Evolutionary conservation across 2,113 vertebrate genomes (phyloP).

Genomic region (Poeciliopsis retropinna): DNA sequence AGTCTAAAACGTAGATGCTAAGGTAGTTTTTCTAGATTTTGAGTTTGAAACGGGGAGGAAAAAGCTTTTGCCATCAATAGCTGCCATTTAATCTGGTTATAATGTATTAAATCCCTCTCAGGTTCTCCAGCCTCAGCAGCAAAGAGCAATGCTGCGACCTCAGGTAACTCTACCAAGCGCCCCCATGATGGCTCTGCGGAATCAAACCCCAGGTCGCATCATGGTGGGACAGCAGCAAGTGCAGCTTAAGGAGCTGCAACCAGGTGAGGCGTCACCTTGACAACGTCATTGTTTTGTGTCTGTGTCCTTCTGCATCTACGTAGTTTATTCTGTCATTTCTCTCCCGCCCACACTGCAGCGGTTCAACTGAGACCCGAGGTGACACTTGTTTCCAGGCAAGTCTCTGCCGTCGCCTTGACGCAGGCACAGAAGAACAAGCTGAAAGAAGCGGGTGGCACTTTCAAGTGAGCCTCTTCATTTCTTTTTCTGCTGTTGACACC

Average conservation of each 20-base stretch:
- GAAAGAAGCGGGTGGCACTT: constrained; percentile 92
- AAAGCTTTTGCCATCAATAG: not conserved
- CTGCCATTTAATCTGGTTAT: not conserved
- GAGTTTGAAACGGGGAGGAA: no score
- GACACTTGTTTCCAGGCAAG: constrained; percentile 83
- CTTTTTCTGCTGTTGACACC: not conserved
- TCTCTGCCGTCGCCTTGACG: constrained; percentile 80
- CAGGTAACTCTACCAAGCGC: constrained; percentile 90
- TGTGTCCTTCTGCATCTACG: not conserved
- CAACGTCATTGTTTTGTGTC: not conserved
- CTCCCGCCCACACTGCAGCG: constrained; percentile 49
- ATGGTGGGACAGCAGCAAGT: constrained; percentile 89
- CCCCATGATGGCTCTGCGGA: constrained; percentile 89
- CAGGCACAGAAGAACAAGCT: constrained; percentile 89
- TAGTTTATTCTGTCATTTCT: not conserved
- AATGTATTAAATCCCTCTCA: constrained; percentile 17
- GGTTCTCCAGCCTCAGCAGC: constrained; percentile 90
- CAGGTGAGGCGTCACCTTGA: constrained; percentile 75
- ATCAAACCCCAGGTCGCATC: constrained; percentile 88
- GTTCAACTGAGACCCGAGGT: constrained; percentile 86
- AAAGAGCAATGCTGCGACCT: constrained; percentile 88
- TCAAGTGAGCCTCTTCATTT: constrained; percentile 82
- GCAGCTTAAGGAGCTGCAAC: constrained; percentile 88
- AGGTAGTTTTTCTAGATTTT: no score
- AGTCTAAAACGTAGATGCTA: no score